phyloP scores from a whole-genome alignment of 2,888 invertebrate species.

The Sturmia bella region DNA sequence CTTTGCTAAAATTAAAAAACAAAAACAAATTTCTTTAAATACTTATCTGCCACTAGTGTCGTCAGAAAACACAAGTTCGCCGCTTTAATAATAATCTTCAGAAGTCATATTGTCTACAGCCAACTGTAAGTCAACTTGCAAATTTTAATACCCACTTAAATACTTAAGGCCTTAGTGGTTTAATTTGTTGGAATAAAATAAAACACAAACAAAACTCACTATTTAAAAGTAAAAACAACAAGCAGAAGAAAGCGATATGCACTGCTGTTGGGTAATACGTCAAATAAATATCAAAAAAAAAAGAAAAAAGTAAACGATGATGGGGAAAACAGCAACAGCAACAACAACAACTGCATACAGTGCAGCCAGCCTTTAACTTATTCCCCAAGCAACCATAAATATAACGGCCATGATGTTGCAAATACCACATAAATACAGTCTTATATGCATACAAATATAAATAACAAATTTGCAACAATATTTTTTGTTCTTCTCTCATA shows the following conservation, averaged over 20 bases:
- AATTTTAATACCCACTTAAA: constrained; percentile 46
- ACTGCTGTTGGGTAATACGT: constrained; percentile 57
- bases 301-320: constrained; percentile 54
- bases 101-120: neutral
- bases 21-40: too few species aligned
- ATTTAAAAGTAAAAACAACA: constrained; percentile 31
- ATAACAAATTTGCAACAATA: constrained; percentile 62
- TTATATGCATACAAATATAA: constrained; percentile 46
- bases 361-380: constrained; percentile 57
- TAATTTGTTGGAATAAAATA: constrained; percentile 35
- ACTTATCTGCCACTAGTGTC: too few species aligned
- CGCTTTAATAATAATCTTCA: neutral
- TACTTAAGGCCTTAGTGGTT: constrained; percentile 39
- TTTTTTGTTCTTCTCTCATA: constrained; percentile 22
- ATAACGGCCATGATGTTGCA: constrained; percentile 50
- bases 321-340: constrained; percentile 31
- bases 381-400: constrained; percentile 64
- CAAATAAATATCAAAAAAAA: constrained; percentile 70
- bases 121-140: constrained; percentile 1
- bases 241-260: neutral
- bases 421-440: neutral
- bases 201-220: neutral
- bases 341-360: neutral
- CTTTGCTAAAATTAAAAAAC: too few species aligned
- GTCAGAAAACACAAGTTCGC: too few species aligned